phyloP scores from a whole-genome alignment of 2,797 vertebrate genomes.

The Parambassis ranga region DNA sequence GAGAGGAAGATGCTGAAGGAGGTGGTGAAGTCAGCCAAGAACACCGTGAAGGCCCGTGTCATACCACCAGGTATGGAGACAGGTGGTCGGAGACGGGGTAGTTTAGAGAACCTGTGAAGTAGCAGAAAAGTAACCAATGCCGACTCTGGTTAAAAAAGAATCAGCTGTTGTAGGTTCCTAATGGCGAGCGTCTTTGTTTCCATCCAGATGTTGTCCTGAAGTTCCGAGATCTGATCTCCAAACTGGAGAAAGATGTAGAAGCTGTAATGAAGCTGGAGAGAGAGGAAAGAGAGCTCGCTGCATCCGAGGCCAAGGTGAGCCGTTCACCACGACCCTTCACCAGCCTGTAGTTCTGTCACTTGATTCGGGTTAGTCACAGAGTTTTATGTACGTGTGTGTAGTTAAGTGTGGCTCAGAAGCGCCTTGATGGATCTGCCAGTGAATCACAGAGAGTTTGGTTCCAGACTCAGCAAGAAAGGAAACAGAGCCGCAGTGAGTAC shows the following conservation, averaged over 20 bases:
- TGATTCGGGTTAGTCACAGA: too few species aligned
- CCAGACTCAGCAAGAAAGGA: constrained; percentile 91
- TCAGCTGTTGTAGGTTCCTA: too few species aligned
- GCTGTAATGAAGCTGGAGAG: constrained; percentile 90
- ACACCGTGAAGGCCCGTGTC: constrained; percentile 89
- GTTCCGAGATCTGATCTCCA: constrained; percentile 91
- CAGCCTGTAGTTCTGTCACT: too few species aligned
- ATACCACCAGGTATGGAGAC: constrained; percentile 86
- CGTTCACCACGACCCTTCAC: too few species aligned
- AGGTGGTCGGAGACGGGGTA: too few species aligned
- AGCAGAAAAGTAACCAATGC: too few species aligned
- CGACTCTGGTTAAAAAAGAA: too few species aligned
- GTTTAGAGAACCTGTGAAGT: too few species aligned
- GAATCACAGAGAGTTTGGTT: constrained; percentile 89
- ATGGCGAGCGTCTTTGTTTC: background rate
- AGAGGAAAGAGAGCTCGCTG: constrained; percentile 90
- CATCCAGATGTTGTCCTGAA: constrained; percentile 90
- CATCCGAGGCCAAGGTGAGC: constrained; percentile 90
- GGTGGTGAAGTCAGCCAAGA: constrained; percentile 90
- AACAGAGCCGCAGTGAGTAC: constrained; percentile 90
- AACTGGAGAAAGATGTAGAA: constrained; percentile 91
- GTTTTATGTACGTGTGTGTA: constrained; percentile 54
- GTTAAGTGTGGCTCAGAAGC: constrained; percentile 89
- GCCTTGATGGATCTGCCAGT: constrained; percentile 75
- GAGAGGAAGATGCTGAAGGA: constrained; percentile 96